Percentiles rank a stretch among this genome's conserved stretches.
These are phyloP conservation scores for Oscheius sp. DNA, from an alignment of 2,888 invertebrate species.

Conservation along the genomic window DNA sequence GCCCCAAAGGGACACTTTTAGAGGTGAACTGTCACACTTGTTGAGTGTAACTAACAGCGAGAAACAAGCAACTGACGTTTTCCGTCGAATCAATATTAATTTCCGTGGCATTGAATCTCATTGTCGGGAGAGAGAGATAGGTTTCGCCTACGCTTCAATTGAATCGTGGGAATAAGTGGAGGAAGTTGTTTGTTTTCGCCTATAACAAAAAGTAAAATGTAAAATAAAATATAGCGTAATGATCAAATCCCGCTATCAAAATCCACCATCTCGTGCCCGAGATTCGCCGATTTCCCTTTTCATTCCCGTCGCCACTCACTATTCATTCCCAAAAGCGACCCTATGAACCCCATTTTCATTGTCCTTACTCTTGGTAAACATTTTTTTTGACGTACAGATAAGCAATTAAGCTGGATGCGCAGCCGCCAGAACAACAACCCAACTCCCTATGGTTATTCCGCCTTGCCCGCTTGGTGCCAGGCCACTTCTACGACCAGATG, in stretches of 20 bases:
- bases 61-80: too few relatives aligned
- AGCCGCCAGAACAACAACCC: conserved; percentile 11
- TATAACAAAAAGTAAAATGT: too few relatives aligned
- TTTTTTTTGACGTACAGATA: not conserved
- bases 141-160: too few relatives aligned
- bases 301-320: not conserved
- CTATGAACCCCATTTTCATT: conserved; percentile 14
- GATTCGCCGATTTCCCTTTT: conserved; percentile 24
- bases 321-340: not conserved
- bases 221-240: too few relatives aligned
- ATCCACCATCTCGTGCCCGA: conserved; percentile 4
- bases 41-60: too few relatives aligned
- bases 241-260: not conserved
- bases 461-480: conserved; percentile 55
- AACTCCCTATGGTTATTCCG: conserved; percentile 35
- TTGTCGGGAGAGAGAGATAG: too few relatives aligned
- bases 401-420: not conserved
- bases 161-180: too few relatives aligned
- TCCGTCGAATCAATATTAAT: too few relatives aligned
- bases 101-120: too few relatives aligned
- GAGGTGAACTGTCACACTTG: too few relatives aligned
- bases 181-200: too few relatives aligned
- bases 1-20: too few relatives aligned
- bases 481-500: conserved; percentile 61
- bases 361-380: not conserved